Evolutionary conservation across 2,888 invertebrate genomes (phyloP).

Genomic region (Cataglyphis cursor): DNA sequence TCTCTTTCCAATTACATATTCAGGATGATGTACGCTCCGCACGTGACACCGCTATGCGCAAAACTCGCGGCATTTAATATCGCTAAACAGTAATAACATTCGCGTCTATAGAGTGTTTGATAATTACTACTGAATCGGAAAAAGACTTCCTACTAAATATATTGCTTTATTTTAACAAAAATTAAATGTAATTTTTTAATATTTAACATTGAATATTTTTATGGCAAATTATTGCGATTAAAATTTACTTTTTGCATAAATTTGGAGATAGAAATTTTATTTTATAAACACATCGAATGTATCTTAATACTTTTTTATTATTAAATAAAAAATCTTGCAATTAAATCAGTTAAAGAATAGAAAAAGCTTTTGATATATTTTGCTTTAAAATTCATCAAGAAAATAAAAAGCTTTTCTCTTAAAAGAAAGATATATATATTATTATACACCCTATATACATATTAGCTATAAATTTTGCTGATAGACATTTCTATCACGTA

Average conservation of each 20-base stretch:
- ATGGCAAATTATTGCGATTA: background rate
- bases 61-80: constrained; percentile 1
- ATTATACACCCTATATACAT: background rate
- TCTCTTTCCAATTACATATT: constrained; percentile 30
- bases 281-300: background rate
- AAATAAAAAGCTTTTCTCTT: background rate
- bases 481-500: constrained; percentile 20
- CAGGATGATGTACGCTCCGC: background rate
- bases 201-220: background rate
- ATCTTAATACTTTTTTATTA: background rate
- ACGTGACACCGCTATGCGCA: background rate
- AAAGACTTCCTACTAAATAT: background rate
- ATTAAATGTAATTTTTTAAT: background rate
- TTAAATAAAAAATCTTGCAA: constrained; percentile 10
- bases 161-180: background rate
- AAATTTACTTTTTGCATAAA: background rate
- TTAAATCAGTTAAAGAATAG: background rate
- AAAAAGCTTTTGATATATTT: background rate
- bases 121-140: no score
- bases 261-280: background rate
- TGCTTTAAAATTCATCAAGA: background rate
- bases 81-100: no score
- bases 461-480: background rate
- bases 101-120: background rate
- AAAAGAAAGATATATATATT: background rate